Evolutionary conservation across 2,888 invertebrate genomes (phyloP).

Genomic region (Vannuccia rotundouncinata): DNA sequence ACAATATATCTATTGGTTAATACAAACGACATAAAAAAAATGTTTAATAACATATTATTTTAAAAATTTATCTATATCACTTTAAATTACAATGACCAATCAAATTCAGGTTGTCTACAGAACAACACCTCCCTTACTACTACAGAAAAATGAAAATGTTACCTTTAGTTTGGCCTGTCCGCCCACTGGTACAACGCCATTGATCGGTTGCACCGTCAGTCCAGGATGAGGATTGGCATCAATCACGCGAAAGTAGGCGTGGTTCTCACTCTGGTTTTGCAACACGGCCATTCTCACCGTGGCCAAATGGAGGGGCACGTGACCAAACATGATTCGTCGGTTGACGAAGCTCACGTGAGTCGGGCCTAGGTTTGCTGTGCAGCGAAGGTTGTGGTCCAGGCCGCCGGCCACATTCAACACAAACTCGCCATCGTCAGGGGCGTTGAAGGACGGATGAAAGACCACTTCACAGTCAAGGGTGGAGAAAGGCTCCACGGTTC

Average conservation of each 20-base stretch:
- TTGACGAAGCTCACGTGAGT: constrained; percentile 51
- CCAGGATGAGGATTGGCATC: constrained; percentile 55
- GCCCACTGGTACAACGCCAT: constrained; percentile 55
- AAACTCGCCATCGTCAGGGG: constrained; percentile 54
- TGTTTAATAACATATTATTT: too few species aligned
- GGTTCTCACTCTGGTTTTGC: constrained; percentile 52
- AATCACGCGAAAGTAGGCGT: constrained; percentile 55
- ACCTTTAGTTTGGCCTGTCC: constrained; percentile 49
- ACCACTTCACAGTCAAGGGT: constrained; percentile 57
- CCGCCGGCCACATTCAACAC: constrained; percentile 52
- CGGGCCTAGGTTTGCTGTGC: constrained; percentile 50
- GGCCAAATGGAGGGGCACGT: constrained; percentile 53
- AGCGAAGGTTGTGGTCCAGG: constrained; percentile 46
- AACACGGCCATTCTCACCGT: constrained; percentile 50
- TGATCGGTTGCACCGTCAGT: constrained; percentile 49
- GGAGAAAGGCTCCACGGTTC: constrained; percentile 50
- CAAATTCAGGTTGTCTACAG: too few species aligned
- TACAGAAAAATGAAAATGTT: too few species aligned
- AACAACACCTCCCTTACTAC: too few species aligned
- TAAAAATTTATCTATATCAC: too few species aligned
- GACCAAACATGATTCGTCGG: constrained; percentile 52
- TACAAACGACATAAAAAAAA: too few species aligned
- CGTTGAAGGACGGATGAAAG: constrained; percentile 55
- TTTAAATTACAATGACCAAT: too few species aligned
- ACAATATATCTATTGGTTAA: too few species aligned